Evolutionary conservation across 2,113 vertebrate species (phyloP), one percentile per base, ranked within the genome.

Genomic region (Leucopternis melanops): DNA sequence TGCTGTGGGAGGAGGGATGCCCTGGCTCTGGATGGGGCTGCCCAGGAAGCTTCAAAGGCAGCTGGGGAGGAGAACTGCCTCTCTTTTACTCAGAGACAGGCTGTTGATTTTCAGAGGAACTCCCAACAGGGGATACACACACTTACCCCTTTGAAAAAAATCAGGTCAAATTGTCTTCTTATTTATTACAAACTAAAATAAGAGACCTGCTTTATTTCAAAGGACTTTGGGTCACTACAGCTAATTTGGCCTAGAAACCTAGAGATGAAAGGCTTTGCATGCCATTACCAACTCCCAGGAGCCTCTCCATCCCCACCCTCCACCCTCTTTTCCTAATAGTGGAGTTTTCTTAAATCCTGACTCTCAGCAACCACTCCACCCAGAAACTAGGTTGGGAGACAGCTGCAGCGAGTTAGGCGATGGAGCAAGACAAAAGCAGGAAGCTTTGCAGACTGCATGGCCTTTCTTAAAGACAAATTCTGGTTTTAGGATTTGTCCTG

Each of bases 81-180:
- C 84, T 65, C 40, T 86, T 83, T 17, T 42, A 59, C 47, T 88
- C 54, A 50, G 14, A 91, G 40, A 50, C 29, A 70, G 89, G 88
- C 32, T 84, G 86, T 65, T 89, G 91, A 32, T 91, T 94, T 92
- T 81, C 54, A 89, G 73, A 80, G 34, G 70, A 94, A 36, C 23
- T 95, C 91, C 78, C 91, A 80, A 49, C 4, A 67, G 89, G 70
- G 29, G 25, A 62, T 73, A 42, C n/a, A 69, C 32, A 71, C 40
- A 19, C 52, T 91, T 74, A 87, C 44, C 81, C 73, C 91, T 91
- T 91, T 87, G 86, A 75, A 95, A 95, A 95, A 95, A 97, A 89
- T 66, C 78, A 94, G 94, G 95, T 96, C 92, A 91, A 70, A 70
- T 82, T 73, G 70, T 50, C 70, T 72, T 73, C 47, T 67, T 67